These are phyloP conservation scores for Hirundichthys speculiger DNA, from an alignment of 2,113 vertebrate species.

Conservation along the genomic window DNA sequence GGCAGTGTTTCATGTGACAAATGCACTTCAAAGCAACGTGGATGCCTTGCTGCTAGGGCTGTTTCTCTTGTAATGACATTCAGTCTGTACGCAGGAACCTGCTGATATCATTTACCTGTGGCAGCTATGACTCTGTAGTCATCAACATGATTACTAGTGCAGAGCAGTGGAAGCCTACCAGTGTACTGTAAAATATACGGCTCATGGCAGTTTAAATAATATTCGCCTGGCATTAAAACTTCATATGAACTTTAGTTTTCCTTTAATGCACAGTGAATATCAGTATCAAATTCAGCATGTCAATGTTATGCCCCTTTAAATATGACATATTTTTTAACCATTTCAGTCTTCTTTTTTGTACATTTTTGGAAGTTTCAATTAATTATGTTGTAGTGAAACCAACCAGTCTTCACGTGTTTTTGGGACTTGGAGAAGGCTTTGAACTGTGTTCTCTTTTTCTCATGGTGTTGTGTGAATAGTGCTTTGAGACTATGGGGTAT, in stretches of 20 bases:
- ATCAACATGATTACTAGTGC: conserved; percentile 53
- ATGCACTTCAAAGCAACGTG: conserved; percentile 74
- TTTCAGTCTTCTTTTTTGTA: too few relatives aligned
- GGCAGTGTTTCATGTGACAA: conserved; percentile 74
- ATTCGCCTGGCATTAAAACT: not conserved
- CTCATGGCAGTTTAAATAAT: conserved; percentile 3
- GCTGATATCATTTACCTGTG: conserved; percentile 72
- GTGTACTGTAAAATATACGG: conserved; percentile 36
- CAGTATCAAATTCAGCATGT: conserved; percentile 12
- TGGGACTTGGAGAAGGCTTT: too few relatives aligned
- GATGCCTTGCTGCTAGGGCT: conserved; percentile 49
- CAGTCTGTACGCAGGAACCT: conserved; percentile 55
- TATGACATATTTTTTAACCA: too few relatives aligned
- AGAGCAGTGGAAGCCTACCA: conserved; percentile 4
- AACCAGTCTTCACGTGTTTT: too few relatives aligned
- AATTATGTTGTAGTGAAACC: too few relatives aligned
- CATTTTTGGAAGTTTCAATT: too few relatives aligned
- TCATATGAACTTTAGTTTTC: not conserved
- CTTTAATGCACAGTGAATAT: too few relatives aligned
- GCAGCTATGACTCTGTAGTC: conserved; percentile 54
- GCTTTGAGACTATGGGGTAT: too few relatives aligned
- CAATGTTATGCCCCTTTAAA: not conserved
- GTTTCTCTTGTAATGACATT: conserved; percentile 59
- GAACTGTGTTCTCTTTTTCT: too few relatives aligned
- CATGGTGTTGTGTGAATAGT: too few relatives aligned